Percentiles rank a stretch among this genome's conserved stretches.
These are phyloP conservation scores for Cantharis nigra DNA, from an alignment of 2,888 invertebrate species.

Conservation along the genomic window DNA sequence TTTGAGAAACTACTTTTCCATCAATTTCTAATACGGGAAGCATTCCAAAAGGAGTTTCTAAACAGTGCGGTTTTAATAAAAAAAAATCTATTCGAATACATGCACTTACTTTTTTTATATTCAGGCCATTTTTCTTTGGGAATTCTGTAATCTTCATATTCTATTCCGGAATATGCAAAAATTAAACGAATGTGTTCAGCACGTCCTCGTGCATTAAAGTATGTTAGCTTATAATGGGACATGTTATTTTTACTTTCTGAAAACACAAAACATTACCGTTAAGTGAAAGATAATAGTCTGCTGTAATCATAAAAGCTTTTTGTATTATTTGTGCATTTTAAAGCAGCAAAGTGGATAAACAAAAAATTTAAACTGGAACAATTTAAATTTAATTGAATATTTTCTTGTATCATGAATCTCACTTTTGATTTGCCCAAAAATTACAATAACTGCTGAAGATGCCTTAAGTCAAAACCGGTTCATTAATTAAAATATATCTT, in stretches of 20 bases:
- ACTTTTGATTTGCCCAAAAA: too few relatives aligned
- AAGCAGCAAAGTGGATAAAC: neutral
- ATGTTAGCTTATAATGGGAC: conserved; percentile 59
- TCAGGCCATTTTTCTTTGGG: conserved; percentile 61
- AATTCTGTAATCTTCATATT: conserved; percentile 61
- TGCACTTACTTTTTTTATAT: conserved; percentile 57
- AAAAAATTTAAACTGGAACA: neutral
- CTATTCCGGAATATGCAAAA: conserved; percentile 61
- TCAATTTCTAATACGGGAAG: conserved; percentile 64
- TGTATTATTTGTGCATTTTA: neutral
- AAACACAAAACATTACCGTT: conserved; percentile 16
- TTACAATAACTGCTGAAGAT: too few relatives aligned
- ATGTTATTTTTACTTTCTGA: conserved; percentile 31
- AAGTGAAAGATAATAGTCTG: neutral
- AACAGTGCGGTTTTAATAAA: conserved; percentile 27
- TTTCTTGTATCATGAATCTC: too few relatives aligned
- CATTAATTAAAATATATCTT: too few relatives aligned
- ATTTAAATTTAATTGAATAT: neutral
- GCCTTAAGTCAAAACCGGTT: too few relatives aligned
- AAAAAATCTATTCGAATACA: neutral
- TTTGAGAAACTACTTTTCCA: conserved; percentile 61
- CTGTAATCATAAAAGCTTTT: neutral
- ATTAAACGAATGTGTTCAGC: conserved; percentile 64
- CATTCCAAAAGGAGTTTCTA: conserved; percentile 63
- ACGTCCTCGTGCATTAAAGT: conserved; percentile 63